Evolutionary conservation across 2,888 invertebrate species (phyloP).

Genomic region (Plebejus melissa): DNA sequence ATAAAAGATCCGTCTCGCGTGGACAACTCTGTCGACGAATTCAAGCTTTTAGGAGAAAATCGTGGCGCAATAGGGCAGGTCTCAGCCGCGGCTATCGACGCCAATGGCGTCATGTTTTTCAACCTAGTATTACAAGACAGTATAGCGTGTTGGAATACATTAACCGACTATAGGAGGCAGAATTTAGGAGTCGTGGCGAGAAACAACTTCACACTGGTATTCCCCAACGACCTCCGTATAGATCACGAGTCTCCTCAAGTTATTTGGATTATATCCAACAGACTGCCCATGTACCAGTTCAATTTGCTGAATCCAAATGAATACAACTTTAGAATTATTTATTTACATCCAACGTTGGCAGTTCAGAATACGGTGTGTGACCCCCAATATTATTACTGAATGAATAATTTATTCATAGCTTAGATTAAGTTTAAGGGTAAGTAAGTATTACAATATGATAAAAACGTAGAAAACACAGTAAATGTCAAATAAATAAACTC

Average conservation of each 20-base stretch:
- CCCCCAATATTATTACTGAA: conserved; percentile 18
- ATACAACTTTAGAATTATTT: conserved; percentile 86
- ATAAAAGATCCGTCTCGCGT: conserved; percentile 81
- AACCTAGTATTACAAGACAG: conserved; percentile 89
- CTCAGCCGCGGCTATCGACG: conserved; percentile 86
- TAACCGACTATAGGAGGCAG: conserved; percentile 82
- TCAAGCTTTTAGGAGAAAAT: conserved; percentile 67
- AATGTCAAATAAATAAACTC: not conserved
- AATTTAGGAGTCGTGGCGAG: conserved; percentile 83
- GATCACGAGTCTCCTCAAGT: conserved; percentile 85
- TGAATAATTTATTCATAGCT: not conserved
- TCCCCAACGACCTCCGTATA: conserved; percentile 89
- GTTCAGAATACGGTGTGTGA: conserved; percentile 81
- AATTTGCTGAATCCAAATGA: conserved; percentile 81
- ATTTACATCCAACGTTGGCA: conserved; percentile 80
- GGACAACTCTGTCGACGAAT: conserved; percentile 58
- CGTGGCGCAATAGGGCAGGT: conserved; percentile 84
- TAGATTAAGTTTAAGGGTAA: not conserved
- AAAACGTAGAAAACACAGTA: not conserved
- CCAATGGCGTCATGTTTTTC: conserved; percentile 87
- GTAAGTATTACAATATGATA: not conserved
- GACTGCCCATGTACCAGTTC: conserved; percentile 86
- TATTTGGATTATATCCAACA: conserved; percentile 88
- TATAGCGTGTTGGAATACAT: conserved; percentile 90
- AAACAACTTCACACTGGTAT: conserved; percentile 82